phyloP scores from a whole-genome alignment of 2,888 invertebrate species.

The Helicoverpa assulta region DNA sequence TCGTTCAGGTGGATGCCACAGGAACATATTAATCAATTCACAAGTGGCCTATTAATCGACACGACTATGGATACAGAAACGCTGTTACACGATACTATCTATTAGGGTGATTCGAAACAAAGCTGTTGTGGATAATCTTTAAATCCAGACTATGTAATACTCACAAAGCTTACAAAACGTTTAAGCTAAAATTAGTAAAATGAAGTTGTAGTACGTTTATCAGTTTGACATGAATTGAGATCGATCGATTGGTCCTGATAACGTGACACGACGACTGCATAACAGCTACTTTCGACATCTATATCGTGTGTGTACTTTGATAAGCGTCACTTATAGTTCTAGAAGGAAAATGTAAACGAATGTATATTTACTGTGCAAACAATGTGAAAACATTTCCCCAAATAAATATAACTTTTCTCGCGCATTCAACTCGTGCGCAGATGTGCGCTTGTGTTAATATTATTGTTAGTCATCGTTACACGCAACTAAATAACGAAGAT shows the following conservation, averaged over 20 bases:
- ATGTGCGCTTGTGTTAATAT: constrained; percentile 24
- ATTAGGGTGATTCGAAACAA: neutral
- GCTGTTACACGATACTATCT: neutral
- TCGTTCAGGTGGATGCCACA: constrained; percentile 1
- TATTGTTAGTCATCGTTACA: constrained; percentile 40
- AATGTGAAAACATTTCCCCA: neutral
- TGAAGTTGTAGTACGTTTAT: constrained; percentile 23
- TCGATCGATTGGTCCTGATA: constrained; percentile 25
- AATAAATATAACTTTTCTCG: constrained; percentile 11
- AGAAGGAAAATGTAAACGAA: too few relatives aligned
- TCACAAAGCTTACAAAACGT: neutral
- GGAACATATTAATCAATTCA: neutral
- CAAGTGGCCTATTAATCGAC: constrained; percentile 8
- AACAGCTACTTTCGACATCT: constrained; percentile 6
- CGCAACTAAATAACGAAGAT: constrained; percentile 46
- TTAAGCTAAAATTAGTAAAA: constrained; percentile 17
- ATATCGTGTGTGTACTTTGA: neutral
- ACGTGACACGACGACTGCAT: constrained; percentile 3
- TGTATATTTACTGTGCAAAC: neutral
- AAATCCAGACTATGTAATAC: neutral
- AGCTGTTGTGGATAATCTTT: neutral
- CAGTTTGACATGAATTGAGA: constrained; percentile 13
- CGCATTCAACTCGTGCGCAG: constrained; percentile 22
- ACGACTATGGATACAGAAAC: neutral
- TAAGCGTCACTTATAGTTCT: neutral